Evolutionary conservation across 2,797 vertebrate species (phyloP).

Genomic region (Melanotaenia trifasciata): DNA sequence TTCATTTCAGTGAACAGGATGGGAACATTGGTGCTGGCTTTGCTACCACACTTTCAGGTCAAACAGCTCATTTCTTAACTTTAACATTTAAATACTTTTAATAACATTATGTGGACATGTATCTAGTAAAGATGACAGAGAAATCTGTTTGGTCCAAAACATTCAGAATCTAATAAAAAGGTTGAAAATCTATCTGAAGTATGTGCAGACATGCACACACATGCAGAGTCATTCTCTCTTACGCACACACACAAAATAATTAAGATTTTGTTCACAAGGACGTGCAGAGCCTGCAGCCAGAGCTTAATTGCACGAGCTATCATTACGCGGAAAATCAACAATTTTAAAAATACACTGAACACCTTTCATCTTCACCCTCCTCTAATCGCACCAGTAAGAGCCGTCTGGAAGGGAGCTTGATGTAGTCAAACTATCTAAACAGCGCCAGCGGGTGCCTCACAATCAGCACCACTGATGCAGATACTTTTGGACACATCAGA

Average conservation of each 20-base stretch:
- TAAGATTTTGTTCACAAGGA: conserved; percentile 84
- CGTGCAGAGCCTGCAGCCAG: conserved; percentile 82
- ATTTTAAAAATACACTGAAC: conserved; percentile 88
- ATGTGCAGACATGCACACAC: conserved; percentile 34
- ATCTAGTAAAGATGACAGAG: conserved; percentile 22
- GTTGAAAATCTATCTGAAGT: conserved; percentile 49
- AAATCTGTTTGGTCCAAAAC: conserved; percentile 35
- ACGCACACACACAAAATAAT: conserved; percentile 67
- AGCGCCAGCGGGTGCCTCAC: conserved; percentile 81
- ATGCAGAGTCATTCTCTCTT: conserved; percentile 11
- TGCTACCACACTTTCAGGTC: not conserved
- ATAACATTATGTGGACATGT: not conserved
- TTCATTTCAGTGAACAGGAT: conserved; percentile 50
- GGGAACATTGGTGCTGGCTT: conserved; percentile 8
- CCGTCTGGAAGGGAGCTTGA: conserved; percentile 81
- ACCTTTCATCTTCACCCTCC: conserved; percentile 84
- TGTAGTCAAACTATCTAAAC: conserved; percentile 87
- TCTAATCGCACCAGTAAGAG: conserved; percentile 84
- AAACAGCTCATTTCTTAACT: not conserved
- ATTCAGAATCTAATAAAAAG: conserved; percentile 42
- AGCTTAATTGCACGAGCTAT: conserved; percentile 85
- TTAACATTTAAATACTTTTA: not conserved
- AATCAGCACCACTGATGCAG: conserved; percentile 80
- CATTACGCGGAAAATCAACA: conserved; percentile 87
- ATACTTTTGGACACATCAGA: conserved; percentile 78